Evolutionary conservation across 2,797 vertebrate genomes (phyloP), one percentile per base, ranked within the genome.

Genomic region (Crenichthys baileyi): DNA sequence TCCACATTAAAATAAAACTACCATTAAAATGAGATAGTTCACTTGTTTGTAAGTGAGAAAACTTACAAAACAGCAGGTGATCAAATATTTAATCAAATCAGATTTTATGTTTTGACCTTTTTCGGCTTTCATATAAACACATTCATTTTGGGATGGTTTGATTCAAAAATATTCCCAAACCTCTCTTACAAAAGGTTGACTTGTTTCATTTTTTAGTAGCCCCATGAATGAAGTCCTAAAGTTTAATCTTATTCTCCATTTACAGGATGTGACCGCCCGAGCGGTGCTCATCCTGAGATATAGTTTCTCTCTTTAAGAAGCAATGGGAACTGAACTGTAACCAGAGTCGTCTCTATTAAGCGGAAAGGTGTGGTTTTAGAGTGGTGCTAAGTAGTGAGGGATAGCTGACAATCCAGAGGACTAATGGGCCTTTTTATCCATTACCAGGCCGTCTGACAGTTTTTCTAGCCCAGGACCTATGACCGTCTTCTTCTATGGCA

Each of bases 371-470:
- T 91, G 92, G 91, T 86, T 93, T 95, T 85, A 92, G 86, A 94
- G 94, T 94, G 90, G 87, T 86, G 83, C 89, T 91, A 93, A 95
- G 90, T 91, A 90, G 79, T 83, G 81, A 78, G 81, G 87, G 92
- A 95, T 91, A 93, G 91, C 91, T 93, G 91, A 94, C 88, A 91
- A 91, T 87, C 92, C 70, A 72, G 72, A 74, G 80, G 83, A 88
- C 89, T 95, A 94, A 94, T 95, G 92, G 88, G 84, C 85, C 88
- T 90, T 90, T 90, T 81, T 85, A 85, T 92, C 94, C 94, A 95
- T 94, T 94, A 94, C 87, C 85, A 84, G 87, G 61, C 83, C 65
- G 79, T 91, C 85, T 87, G 93, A 87, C 92, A 92, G 90, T 90
- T 89, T 89, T 79, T 87, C 81, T 74, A 86, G 77, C 24, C 76